phyloP scores from a whole-genome alignment of 92 coral and sea anemone species.

The Chrysogorgia sp. region DNA sequence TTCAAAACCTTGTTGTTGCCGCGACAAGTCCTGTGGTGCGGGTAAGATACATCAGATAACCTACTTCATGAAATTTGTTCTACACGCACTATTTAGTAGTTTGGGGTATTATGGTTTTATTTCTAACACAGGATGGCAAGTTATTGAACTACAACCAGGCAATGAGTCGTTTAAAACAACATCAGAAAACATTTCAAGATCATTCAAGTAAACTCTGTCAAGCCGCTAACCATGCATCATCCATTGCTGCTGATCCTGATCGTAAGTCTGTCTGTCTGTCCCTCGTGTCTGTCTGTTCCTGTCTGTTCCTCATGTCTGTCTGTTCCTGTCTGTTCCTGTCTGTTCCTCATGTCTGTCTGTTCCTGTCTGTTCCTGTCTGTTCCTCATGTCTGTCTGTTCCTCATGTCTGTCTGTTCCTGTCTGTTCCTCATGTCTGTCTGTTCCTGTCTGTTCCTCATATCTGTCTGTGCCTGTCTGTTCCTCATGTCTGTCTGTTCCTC shows the following conservation, averaged over 20 bases:
- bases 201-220: slow-evolving; percentile 67
- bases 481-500: background rate
- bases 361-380: background rate
- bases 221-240: slow-evolving; percentile 84
- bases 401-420: too few relatives aligned
- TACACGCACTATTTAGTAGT: too few relatives aligned
- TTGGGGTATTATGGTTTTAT: background rate
- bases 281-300: too few relatives aligned
- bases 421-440: background rate
- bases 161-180: slow-evolving; percentile 41
- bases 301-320: background rate
- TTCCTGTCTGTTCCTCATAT: background rate
- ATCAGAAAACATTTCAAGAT: slow-evolving; percentile 57
- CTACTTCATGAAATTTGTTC: background rate
- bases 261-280: slow-evolving; percentile 6
- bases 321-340: background rate
- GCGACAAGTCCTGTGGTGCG: slow-evolving; percentile 72
- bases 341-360: background rate
- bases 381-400: background rate
- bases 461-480: background rate
- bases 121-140: slow-evolving; percentile 9
- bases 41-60: slow-evolving; percentile 52
- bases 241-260: slow-evolving; percentile 75
- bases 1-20: slow-evolving; percentile 77
- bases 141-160: slow-evolving; percentile 46